Percentiles rank a stretch among this genome's conserved stretches.
phyloP scores from a whole-genome alignment of 2,113 vertebrate genomes.

The Danio rerio region GRCz12tu NC_133177.1:41166001-41166500 shows the following conservation, averaged over 20 bases:
- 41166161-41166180: background rate
- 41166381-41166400: background rate
- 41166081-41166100: background rate
- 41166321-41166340: too few relatives aligned
- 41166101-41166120: background rate
- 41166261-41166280: too few relatives aligned
- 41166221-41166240: background rate
- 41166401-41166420: background rate
- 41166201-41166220: background rate
- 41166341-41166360: background rate
- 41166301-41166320: background rate
- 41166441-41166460: too few relatives aligned
- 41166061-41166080: constrained; percentile 4
- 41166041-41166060: constrained; percentile 64
- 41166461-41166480: too few relatives aligned
- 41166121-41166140: background rate
- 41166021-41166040: constrained; percentile 34
- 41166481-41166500: too few relatives aligned
- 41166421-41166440: too few relatives aligned
- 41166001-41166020: constrained; percentile 48
- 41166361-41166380: background rate
- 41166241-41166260: background rate
- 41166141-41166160: background rate
- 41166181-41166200: background rate
- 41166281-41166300: background rate